Evolutionary conservation across 2,888 invertebrate genomes (phyloP), one percentile per base, ranked within the genome.

Genomic region (Margaritifera margaritifera): DNA sequence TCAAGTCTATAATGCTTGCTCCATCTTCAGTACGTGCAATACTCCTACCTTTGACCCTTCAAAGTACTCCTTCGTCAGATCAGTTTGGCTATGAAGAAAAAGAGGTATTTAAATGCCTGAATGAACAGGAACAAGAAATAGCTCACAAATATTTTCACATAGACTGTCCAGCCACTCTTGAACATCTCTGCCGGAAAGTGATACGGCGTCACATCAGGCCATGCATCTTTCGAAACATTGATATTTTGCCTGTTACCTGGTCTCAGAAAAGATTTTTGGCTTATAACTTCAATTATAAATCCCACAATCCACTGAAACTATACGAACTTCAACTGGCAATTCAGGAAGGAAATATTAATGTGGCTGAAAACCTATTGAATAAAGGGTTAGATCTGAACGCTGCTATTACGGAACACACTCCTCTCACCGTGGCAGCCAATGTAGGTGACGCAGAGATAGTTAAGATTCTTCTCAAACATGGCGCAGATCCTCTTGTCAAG

Each of bases 211-310:
- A 42, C 22, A 62, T 79, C 4, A 65, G 61, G 2, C 51, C 60
- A 8, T 62, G 67, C 15, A 55, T 75, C 18, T n/a, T 75, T 22
- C 55, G 57, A 11, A 71, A 69, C 62, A 69, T 78, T 31, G 57
- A 71, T 11, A 24, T 24, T 6, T 63, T 80, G 27, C 74, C 75
- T 0, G 57, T 78, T 27, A 66, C 68, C 19, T 61, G 55, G 18
- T 52, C 55, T n/a, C 42, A 74, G 22, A 80, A 75, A 53, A 52
- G 57, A 5, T 71, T 68, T 50, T 42, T 71, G 4, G 57, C 71
- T 50, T 61, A 65, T 24, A 53, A 69, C 42, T 65, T 65, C 42
- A 58, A 60, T 25, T 22, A 55, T 1, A 59, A 61, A 19, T 8
- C 53, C 20, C 54, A 53, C 60, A 60, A 71, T 61, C 71, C 71